These are phyloP conservation scores for Solea senegalensis DNA, from an alignment of 2,113 vertebrate species.

Conservation along the genomic window DNA sequence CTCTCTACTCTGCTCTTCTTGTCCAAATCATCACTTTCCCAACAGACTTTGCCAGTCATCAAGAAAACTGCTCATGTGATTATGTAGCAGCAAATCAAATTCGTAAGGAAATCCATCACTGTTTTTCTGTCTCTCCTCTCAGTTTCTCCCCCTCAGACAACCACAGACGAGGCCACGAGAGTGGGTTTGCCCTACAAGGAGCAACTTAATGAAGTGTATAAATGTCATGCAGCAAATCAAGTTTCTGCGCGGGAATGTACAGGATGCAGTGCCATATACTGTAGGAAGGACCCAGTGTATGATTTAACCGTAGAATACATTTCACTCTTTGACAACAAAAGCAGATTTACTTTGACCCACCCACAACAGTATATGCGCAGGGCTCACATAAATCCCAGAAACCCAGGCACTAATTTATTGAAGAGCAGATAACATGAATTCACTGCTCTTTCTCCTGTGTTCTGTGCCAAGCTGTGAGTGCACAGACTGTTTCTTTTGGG, in stretches of 20 bases:
- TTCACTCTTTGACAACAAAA: constrained; percentile 73
- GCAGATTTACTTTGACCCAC: constrained; percentile 72
- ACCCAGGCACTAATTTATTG: constrained; percentile 67
- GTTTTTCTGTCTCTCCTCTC: background rate
- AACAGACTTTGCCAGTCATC: constrained; percentile 1
- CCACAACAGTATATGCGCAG: constrained; percentile 57
- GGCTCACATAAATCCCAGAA: constrained; percentile 67
- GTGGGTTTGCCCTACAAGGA: constrained; percentile 34
- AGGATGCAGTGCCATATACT: constrained; percentile 9
- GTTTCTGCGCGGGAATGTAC: constrained; percentile 14
- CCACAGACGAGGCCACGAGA: constrained; percentile 36
- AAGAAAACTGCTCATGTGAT: constrained; percentile 18
- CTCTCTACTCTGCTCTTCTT: background rate
- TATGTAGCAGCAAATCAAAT: constrained; percentile 25
- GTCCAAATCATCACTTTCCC: constrained; percentile 6
- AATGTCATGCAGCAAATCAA: constrained; percentile 53
- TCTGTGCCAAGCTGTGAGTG: constrained; percentile 34
- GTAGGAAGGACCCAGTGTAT: constrained; percentile 46
- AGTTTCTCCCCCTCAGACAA: background rate
- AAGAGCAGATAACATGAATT: constrained; percentile 57
- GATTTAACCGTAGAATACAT: constrained; percentile 71
- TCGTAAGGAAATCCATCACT: constrained; percentile 18
- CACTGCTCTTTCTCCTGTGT: constrained; percentile 30
- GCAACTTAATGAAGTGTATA: constrained; percentile 51
- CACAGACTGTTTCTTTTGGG: constrained; percentile 17